phyloP scores from a whole-genome alignment of 2,113 vertebrate species.

The Hemichromis elongatus region DNA sequence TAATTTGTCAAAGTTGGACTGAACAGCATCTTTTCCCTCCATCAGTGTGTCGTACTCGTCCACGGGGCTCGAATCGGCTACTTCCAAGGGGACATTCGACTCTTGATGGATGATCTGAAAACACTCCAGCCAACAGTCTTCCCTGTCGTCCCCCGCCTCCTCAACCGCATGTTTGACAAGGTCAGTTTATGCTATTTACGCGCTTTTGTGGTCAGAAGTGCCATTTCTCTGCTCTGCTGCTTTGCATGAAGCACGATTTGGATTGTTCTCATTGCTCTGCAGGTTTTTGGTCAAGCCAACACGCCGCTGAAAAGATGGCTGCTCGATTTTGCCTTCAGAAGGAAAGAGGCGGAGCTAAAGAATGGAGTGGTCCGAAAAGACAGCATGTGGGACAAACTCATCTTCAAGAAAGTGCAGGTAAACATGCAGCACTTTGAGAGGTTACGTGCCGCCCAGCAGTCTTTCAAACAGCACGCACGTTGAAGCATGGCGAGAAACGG shows the following conservation, averaged over 20 bases:
- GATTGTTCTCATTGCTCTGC: neutral
- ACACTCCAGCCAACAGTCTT: slow-evolving; percentile 88
- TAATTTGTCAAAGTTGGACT: neutral
- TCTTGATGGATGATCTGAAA: slow-evolving; percentile 97
- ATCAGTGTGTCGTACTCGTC: slow-evolving; percentile 82
- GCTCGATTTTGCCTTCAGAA: slow-evolving; percentile 89
- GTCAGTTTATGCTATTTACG: slow-evolving; percentile 64
- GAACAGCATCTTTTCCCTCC: neutral
- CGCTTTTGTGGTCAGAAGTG: neutral
- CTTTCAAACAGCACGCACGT: fast-evolving
- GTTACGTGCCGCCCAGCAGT: neutral
- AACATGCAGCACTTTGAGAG: neutral
- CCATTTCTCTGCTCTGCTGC: neutral
- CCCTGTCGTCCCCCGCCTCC: slow-evolving; percentile 90
- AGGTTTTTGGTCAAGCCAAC: slow-evolving; percentile 94
- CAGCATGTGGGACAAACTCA: slow-evolving; percentile 94
- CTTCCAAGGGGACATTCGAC: slow-evolving; percentile 95
- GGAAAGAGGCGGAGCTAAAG: slow-evolving; percentile 90
- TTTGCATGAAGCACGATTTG: neutral
- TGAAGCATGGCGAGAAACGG: too few relatives aligned
- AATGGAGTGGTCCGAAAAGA: slow-evolving; percentile 87
- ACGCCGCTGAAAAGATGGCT: slow-evolving; percentile 89
- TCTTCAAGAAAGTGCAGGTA: slow-evolving; percentile 97
- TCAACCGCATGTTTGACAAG: slow-evolving; percentile 98
- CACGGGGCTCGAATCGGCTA: slow-evolving; percentile 92